Base-by-base conservation (phyloP, 2,888 invertebrate genomes). In the Bimastos eiseni region DNA sequence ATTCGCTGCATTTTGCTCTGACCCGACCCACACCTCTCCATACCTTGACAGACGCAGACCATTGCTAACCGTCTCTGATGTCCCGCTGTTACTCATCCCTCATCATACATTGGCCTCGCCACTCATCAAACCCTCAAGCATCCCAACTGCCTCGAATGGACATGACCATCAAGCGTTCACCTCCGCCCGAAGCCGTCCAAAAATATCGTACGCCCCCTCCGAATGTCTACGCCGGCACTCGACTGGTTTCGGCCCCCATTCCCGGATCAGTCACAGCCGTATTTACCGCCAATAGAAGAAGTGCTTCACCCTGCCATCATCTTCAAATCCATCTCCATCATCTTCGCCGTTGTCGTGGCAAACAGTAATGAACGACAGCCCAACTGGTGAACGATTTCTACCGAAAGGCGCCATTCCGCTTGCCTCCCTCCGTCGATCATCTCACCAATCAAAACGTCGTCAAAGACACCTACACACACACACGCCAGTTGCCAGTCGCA, bases 281-380 rank as follows among this genome's bases (percentile, higher is more conserved):
- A 70, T 70, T n/a, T 70, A 70, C n/a, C n/a, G 49, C 24, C 49
- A 49, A 49, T 70, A 70, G 30, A 3, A 70, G 70, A 70, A 70
- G 70, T 70, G 70, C 70, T 70, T 70, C 70, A 70, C 70, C 70
- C 70, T n/a, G n/a, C 70, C 70, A 70, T 70, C 70, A 70, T 70
- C 70, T 70, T 70, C 70, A 70, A 1, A 70, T 70, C 30, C 70
- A n/a, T 70, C 70, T n/a, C n/a, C 70, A 70, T 70, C 70, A 70
- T 70, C 70, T 70, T 70, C n/a, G n/a, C 70, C n/a, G 70, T n/a
- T 70, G 70, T 70, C 70, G n/a, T 30, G 70, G 30, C 30, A 30
- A n/a, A n/a, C 70, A 70, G n/a, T 8, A 70, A 70, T 24, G 17
- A 6, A 11, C 44, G n/a, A n/a, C n/a, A n/a, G n/a, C 13, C 44